These are phyloP conservation scores for Tylochromis polylepis DNA, from an alignment of 2,113 vertebrate genomes.

Conservation along the genomic window DNA sequence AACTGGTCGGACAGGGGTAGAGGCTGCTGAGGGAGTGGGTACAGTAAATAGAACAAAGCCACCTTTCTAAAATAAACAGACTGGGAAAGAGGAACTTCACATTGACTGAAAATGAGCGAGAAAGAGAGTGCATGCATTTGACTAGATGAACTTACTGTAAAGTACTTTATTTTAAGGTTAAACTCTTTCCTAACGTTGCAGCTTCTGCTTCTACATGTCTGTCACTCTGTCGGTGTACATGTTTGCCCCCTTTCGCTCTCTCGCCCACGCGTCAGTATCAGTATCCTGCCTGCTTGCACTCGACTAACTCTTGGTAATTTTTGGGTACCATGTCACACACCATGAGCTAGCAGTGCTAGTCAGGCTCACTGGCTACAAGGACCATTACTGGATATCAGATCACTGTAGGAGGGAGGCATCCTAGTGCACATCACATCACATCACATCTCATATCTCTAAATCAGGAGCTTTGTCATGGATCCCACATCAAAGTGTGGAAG, in stretches of 20 bases:
- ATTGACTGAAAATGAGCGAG: conserved; percentile 43
- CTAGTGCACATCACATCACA: conserved; percentile 27
- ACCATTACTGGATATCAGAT: conserved; percentile 56
- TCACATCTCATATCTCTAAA: conserved; percentile 31
- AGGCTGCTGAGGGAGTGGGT: conserved; percentile 49
- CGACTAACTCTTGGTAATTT: conserved; percentile 19
- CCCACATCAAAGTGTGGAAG: background rate
- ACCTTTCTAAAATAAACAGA: conserved; percentile 70
- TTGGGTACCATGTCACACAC: conserved; percentile 36
- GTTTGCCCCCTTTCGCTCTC: background rate
- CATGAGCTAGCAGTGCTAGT: conserved; percentile 22
- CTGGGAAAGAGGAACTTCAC: conserved; percentile 43
- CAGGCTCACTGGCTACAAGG: conserved; percentile 33
- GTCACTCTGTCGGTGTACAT: background rate
- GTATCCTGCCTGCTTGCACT: conserved; percentile 18
- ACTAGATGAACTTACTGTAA: conserved; percentile 3
- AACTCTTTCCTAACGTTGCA: conserved; percentile 9
- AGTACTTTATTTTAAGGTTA: background rate
- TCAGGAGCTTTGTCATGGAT: background rate
- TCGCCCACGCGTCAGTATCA: background rate
- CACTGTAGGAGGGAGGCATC: conserved; percentile 22
- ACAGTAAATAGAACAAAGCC: conserved; percentile 64
- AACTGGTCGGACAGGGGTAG: conserved; percentile 60
- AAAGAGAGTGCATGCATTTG: conserved; percentile 1
- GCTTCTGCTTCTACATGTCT: conserved; percentile 21